Evolutionary conservation across 1,140 invertebrate genomes (phyloP), one percentile per base, ranked within the genome.

Genomic region (Conopomorpha cramerella): DNA sequence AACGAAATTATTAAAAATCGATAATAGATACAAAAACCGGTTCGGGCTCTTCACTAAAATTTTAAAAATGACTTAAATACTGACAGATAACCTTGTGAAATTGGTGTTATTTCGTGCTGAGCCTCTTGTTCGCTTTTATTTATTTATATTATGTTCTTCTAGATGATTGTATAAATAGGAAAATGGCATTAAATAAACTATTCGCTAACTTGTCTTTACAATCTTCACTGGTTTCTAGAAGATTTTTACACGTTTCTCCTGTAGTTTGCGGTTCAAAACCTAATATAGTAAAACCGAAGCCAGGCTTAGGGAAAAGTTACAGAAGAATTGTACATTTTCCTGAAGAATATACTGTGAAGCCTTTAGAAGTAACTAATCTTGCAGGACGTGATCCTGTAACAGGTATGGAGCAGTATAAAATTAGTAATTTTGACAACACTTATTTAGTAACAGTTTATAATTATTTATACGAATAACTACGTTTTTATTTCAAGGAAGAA

Each of bases 331-430:
- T 93, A 0, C 88, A 92, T 67, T 93, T 81, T 54, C 85, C 87
- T n/a, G 84, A 91, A 46, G 78, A 91, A 41, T 97, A 97, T 57
- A 97, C 95, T 0, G 84, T 94, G 0, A 84, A 92, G 57, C 93
- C 93, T 18, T 77, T 97, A 14, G 64, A 87, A 23, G 86, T 91
- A 28, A 92, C 86, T 1, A 90, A 94, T 77, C 79, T 96, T n/a
- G 94, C 80, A 17, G 95, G 95, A 1, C 80, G 94, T 53, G 89
- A 96, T 82, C 92, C 92, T 0, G 81, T 81, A 26, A 86, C 89
- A 25, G 90, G 88, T 88, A 64, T 36, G 38, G 43, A 16, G 16
- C 6, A 17, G 12, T 16, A 17, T 11, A 11, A 32, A 10, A 18
- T 25, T n/a, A 23, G 23, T 46, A 38, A 8, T 34, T 8, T 31